phyloP scores from a whole-genome alignment of 2,113 vertebrate species.

The Neotoma lepida region DNA sequence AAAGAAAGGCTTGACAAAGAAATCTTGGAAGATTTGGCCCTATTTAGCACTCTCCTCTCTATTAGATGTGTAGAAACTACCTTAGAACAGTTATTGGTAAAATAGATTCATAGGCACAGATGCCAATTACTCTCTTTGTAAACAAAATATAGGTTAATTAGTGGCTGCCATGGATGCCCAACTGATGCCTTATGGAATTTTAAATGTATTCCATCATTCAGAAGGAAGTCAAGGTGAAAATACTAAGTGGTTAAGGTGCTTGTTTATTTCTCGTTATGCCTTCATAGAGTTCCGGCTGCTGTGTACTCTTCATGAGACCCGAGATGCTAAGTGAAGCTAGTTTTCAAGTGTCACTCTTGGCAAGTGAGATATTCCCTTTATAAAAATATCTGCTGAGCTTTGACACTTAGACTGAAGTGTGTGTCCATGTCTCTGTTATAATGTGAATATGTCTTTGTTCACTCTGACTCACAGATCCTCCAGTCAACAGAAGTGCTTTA shows the following conservation, averaged over 20 bases:
- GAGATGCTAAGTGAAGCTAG: slow-evolving; percentile 74
- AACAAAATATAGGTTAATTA: slow-evolving; percentile 49
- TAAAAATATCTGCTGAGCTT: slow-evolving; percentile 70
- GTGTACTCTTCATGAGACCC: slow-evolving; percentile 54
- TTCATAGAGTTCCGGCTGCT: slow-evolving; percentile 50
- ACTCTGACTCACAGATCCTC: slow-evolving; percentile 69
- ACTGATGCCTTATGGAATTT: not conserved
- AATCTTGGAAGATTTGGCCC: not conserved
- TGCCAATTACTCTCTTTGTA: slow-evolving; percentile 1
- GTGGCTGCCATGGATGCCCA: not conserved
- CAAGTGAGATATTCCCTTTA: slow-evolving; percentile 75
- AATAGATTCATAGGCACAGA: slow-evolving; percentile 28
- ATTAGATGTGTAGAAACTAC: not conserved
- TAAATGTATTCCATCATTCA: not conserved
- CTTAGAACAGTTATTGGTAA: slow-evolving; percentile 3
- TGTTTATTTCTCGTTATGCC: slow-evolving; percentile 47
- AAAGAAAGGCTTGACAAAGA: slow-evolving; percentile 11
- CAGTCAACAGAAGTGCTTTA: slow-evolving; percentile 72
- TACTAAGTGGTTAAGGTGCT: not conserved
- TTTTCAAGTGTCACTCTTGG: slow-evolving; percentile 79
- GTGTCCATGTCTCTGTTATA: slow-evolving; percentile 69
- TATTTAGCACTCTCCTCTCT: not conserved
- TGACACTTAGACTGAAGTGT: slow-evolving; percentile 76
- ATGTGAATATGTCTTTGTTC: slow-evolving; percentile 74
- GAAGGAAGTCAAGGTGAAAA: slow-evolving; percentile 28